phyloP scores from a whole-genome alignment of 2,113 vertebrate genomes.

The Corythornis madagascariensis region DNA sequence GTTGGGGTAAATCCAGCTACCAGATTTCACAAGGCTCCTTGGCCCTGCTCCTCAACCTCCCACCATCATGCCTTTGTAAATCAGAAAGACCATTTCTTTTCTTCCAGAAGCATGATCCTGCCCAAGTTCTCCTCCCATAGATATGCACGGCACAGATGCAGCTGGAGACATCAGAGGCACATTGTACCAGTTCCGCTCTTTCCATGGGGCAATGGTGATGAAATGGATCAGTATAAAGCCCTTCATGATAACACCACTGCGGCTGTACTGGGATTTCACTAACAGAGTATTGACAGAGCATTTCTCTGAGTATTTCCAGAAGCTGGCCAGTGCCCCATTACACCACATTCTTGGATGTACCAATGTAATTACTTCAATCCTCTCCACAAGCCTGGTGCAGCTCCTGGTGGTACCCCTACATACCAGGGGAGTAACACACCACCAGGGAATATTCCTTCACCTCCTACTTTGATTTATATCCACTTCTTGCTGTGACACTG shows the following conservation, averaged over 20 bases:
- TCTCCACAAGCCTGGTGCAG: not conserved
- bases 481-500: not conserved
- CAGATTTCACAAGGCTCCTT: not conserved
- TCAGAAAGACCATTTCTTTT: not conserved
- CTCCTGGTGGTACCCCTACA: fast-evolving
- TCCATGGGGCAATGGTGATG: not conserved
- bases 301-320: not conserved
- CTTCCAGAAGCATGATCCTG: not conserved
- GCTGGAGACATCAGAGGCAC: not conserved
- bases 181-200: not conserved
- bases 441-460: not conserved
- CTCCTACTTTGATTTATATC: not conserved
- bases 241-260: not conserved
- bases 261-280: not conserved
- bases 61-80: not conserved
- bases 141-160: fast-evolving
- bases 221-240: not conserved
- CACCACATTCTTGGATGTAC: not conserved
- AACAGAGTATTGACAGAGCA: not conserved
- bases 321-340: not conserved
- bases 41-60: not conserved
- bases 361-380: not conserved
- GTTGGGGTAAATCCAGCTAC: not conserved
- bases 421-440: not conserved
- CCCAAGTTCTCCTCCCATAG: not conserved